Percentiles rank a stretch among this genome's conserved stretches.
Conservation (phyloP, 1,140 invertebrate genomes). For the Trypoxylus dichotomus region DNA sequence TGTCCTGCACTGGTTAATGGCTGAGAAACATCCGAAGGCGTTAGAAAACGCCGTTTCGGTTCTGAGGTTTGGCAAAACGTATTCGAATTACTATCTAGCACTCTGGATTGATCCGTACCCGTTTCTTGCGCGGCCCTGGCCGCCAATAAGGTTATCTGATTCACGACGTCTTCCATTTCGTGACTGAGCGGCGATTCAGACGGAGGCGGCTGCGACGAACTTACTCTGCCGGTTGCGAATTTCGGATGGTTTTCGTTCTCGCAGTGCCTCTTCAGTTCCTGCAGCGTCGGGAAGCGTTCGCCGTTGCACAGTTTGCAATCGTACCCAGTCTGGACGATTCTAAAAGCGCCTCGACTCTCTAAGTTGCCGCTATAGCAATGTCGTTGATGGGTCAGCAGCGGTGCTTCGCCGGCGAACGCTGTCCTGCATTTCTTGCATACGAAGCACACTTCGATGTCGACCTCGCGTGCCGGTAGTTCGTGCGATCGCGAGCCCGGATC, state of each 20-base stretch:
- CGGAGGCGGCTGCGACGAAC: conserved; percentile 50
- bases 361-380: conserved; percentile 68
- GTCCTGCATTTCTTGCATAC: conserved; percentile 85
- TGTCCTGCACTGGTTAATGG: conserved; percentile 62
- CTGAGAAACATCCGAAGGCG: conserved; percentile 54
- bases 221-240: conserved; percentile 44
- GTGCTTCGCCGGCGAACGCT: conserved; percentile 75
- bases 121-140: conserved; percentile 67
- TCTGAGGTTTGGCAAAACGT: conserved; percentile 58
- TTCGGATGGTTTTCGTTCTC: conserved; percentile 62
- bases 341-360: conserved; percentile 64
- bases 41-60: conserved; percentile 55
- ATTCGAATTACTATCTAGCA: conserved; percentile 55
- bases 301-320: conserved; percentile 71
- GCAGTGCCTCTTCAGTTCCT: conserved; percentile 69
- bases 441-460: conserved; percentile 78
- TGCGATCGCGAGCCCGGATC: conserved; percentile 52
- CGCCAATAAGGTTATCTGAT: conserved; percentile 77
- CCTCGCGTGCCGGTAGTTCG: conserved; percentile 57
- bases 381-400: conserved; percentile 72
- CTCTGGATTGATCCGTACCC: conserved; percentile 41
- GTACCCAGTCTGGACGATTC: conserved; percentile 68
- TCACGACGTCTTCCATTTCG: conserved; percentile 82
- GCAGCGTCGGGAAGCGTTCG: conserved; percentile 61
- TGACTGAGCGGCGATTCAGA: conserved; percentile 66